A percentile compares a stretch with the other conserved stretches of the same genome.
These are phyloP conservation scores for Spodoptera litura DNA, from an alignment of 1,140 invertebrate genomes.

Conservation along the genomic window DNA sequence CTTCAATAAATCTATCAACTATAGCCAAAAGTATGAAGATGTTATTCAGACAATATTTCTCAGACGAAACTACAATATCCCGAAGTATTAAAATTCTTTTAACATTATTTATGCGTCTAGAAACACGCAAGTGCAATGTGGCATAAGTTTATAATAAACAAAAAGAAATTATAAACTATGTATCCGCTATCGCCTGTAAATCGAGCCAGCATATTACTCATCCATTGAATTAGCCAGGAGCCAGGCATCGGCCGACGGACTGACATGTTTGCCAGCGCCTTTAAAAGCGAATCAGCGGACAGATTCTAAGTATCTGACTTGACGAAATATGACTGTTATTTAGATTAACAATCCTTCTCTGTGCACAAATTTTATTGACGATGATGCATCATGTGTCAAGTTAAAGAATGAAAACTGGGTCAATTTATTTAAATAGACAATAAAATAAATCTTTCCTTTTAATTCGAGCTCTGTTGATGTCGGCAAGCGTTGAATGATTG, in stretches of 20 bases:
- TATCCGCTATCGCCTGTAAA: slow-evolving; percentile 1
- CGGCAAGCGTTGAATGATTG: background rate
- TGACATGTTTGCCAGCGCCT: slow-evolving; percentile 46
- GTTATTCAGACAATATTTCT: no score
- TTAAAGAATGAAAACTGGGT: background rate
- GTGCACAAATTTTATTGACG: background rate
- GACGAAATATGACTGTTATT: slow-evolving; percentile 9
- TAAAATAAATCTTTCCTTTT: background rate
- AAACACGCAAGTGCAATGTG: background rate
- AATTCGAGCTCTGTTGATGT: no score
- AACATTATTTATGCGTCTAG: background rate
- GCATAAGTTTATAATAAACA: no score
- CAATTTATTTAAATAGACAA: background rate
- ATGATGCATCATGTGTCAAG: background rate
- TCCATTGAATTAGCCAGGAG: slow-evolving; percentile 12
- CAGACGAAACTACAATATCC: no score
- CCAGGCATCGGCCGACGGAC: background rate
- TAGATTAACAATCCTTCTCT: background rate
- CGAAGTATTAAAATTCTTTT: no score
- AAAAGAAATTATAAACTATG: background rate
- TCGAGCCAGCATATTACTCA: background rate
- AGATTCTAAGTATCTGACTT: background rate
- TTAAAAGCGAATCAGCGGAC: slow-evolving; percentile 39
- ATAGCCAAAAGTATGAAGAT: no score
- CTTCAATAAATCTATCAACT: no score